Percentiles rank a stretch among this genome's conserved stretches.
Conservation (phyloP, 1,140 invertebrate genomes). For the Pseudachorutes palmiensis region DNA sequence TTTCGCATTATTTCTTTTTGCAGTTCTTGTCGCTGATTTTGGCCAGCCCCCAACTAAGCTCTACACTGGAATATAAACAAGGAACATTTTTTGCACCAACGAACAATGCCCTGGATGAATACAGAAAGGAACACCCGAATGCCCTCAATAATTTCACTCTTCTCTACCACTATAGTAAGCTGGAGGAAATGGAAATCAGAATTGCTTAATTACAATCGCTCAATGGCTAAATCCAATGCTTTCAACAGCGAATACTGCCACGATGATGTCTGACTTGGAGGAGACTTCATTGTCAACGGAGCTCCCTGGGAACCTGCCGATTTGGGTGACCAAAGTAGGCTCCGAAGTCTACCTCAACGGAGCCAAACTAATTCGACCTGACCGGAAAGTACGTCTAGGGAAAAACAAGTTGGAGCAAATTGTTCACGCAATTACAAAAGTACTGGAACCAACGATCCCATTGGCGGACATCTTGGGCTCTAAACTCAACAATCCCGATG, state of each 20-base stretch:
- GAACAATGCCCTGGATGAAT: slow-evolving; percentile 30
- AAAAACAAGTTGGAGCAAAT: slow-evolving; percentile 26
- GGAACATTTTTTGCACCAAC: slow-evolving; percentile 36
- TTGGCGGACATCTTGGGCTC: slow-evolving; percentile 7
- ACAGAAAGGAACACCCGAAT: slow-evolving; percentile 2
- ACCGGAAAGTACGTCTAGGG: slow-evolving; percentile 18
- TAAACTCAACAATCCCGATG: slow-evolving; percentile 31
- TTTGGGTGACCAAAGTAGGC: slow-evolving; percentile 31
- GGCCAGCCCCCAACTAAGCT: slow-evolving; percentile 22
- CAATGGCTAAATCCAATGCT: neutral
- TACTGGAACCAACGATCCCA: slow-evolving; percentile 35
- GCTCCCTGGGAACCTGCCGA: slow-evolving; percentile 34
- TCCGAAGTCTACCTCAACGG: slow-evolving; percentile 32
- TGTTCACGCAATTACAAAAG: slow-evolving; percentile 34
- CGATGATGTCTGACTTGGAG: slow-evolving; percentile 23
- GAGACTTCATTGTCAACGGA: slow-evolving; percentile 28
- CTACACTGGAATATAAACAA: slow-evolving; percentile 21
- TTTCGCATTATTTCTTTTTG: slow-evolving; percentile 17
- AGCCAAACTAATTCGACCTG: slow-evolving; percentile 26
- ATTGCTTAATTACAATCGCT: too few relatives aligned
- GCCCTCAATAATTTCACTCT: slow-evolving; percentile 34
- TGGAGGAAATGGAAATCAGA: too few relatives aligned
- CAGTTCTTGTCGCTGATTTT: slow-evolving; percentile 29
- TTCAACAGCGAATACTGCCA: slow-evolving; percentile 2
- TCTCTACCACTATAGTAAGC: slow-evolving; percentile 35